These are phyloP conservation scores for Phyllostomus hastatus DNA, from an alignment of 2,113 vertebrate species.

Conservation along the genomic window DNA sequence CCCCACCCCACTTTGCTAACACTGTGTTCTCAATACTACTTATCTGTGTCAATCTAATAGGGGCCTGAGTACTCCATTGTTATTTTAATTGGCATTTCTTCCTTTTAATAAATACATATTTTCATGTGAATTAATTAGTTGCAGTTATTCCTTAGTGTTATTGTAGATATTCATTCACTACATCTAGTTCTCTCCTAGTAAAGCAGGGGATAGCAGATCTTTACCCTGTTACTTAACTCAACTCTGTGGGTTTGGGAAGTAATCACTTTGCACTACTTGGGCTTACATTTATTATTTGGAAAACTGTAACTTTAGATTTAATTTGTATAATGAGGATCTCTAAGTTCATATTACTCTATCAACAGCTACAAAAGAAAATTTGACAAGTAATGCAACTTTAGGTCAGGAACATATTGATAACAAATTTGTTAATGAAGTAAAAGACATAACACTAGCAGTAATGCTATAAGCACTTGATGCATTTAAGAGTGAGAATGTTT, in stretches of 20 bases:
- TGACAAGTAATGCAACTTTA: background rate
- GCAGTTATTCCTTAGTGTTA: background rate
- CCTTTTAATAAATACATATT: background rate
- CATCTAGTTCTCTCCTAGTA: background rate
- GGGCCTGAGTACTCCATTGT: background rate
- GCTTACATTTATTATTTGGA: background rate
- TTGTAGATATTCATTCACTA: background rate
- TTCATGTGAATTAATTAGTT: background rate
- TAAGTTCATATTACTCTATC: background rate
- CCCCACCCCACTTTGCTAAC: background rate
- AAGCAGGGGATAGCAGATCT: background rate
- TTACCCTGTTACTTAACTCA: background rate
- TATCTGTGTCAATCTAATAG: background rate
- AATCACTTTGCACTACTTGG: background rate
- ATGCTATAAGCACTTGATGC: background rate
- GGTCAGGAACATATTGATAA: background rate
- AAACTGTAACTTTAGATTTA: background rate
- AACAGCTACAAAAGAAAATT: background rate
- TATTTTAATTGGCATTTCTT: conserved; percentile 5
- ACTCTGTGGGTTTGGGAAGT: background rate
- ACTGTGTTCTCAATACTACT: background rate
- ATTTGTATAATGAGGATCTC: background rate
- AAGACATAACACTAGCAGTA: background rate
- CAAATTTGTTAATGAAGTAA: background rate
- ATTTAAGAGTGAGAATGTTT: background rate